Conservation (phyloP, 2,113 vertebrate species). For the Aleadryas rufinucha region DNA sequence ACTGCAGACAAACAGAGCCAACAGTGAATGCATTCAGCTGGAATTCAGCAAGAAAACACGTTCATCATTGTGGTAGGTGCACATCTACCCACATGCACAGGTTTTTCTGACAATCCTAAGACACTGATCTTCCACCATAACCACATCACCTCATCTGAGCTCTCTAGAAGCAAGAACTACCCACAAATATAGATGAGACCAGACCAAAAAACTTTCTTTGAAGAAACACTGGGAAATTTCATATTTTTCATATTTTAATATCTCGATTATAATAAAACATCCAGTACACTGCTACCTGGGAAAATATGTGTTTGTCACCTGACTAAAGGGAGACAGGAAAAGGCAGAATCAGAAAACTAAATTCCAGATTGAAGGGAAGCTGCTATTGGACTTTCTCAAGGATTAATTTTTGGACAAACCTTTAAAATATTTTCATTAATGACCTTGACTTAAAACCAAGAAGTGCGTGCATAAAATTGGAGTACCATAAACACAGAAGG, state of each 20-base stretch:
- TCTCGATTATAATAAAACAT: background rate
- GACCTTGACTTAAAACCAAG: background rate
- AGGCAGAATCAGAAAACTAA: background rate
- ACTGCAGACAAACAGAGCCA: background rate
- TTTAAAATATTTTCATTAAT: background rate
- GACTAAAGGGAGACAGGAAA: background rate
- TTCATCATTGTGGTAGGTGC: background rate
- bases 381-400: background rate
- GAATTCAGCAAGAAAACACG: background rate
- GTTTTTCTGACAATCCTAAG: background rate
- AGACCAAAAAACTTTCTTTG: background rate
- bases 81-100: background rate
- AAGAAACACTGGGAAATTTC: background rate
- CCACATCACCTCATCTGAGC: background rate
- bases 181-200: background rate
- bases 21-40: background rate
- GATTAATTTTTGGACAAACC: background rate
- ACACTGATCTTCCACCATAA: background rate
- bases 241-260: background rate
- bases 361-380: background rate
- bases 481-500: background rate
- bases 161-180: background rate
- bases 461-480: fast-evolving
- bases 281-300: background rate
- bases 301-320: background rate